These are phyloP conservation scores for Platygyra sinensis DNA, from an alignment of 64 coral and sea anemone species.

Conservation along the genomic window DNA sequence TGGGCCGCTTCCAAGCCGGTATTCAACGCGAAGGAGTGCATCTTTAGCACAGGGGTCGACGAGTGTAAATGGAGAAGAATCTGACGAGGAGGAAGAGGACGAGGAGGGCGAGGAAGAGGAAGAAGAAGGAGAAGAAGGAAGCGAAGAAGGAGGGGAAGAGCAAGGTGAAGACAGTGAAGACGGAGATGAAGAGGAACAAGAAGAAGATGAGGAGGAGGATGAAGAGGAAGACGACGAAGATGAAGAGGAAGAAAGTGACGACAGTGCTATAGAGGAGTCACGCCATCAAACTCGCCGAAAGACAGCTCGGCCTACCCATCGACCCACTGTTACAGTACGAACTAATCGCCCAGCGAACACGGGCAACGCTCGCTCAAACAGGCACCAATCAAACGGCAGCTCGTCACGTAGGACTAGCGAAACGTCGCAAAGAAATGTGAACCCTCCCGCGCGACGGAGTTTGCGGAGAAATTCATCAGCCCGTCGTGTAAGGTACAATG, in stretches of 20 bases:
- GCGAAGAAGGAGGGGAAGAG: conserved; percentile 55
- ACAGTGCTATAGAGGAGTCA: conserved; percentile 36
- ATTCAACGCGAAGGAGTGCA: conserved; percentile 62
- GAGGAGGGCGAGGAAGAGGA: conserved; percentile 72
- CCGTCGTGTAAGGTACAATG: conserved; percentile 76
- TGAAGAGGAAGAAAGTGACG: conserved; percentile 52
- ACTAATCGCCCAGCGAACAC: conserved; percentile 47
- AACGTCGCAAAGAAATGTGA: conserved; percentile 49
- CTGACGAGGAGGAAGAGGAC: conserved; percentile 58
- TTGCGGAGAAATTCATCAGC: conserved; percentile 54
- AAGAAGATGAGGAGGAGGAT: conserved; percentile 61
- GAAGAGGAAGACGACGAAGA: conserved; percentile 66
- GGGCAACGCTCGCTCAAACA: conserved; percentile 7
- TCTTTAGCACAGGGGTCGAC: conserved; percentile 49
- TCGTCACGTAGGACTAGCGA: conserved; percentile 64
- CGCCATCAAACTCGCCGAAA: conserved; percentile 42
- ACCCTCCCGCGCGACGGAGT: conserved; percentile 23
- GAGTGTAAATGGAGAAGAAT: conserved; percentile 67
- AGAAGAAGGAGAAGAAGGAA: conserved; percentile 54
- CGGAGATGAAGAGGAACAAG: conserved; percentile 55
- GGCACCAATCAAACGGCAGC: background rate
- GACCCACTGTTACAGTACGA: conserved; percentile 57
- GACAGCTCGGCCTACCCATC: conserved; percentile 68
- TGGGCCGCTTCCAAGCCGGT: conserved; percentile 31
- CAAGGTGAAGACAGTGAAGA: conserved; percentile 16